Base-by-base conservation (phyloP, 2,797 vertebrate genomes). In the Syngnathus rostellatus region DNA sequence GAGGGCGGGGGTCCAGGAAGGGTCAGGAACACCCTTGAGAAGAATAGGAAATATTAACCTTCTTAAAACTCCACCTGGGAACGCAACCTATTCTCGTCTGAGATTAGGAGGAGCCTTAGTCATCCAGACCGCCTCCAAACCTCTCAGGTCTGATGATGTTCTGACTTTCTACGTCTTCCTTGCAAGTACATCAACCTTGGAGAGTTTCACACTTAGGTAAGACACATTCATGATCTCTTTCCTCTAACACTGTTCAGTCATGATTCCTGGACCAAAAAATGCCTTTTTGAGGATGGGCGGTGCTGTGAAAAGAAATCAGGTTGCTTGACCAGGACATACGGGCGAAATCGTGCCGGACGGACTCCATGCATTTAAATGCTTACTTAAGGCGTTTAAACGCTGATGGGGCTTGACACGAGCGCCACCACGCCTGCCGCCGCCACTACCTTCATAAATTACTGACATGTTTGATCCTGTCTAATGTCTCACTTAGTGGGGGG, bases 151-250 rank as follows among this genome's bases (percentile, higher is more conserved):
- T 31, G 90, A 91, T 0, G 93, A 94, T 0, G 75, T 92, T 2
- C 85, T 94, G 71, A 95, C 94, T 5, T 98, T 97, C 68, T 90
- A 92, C 0, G 82, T 99, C 1, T 93, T 92, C n/a, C 69, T 97
- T 50, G 87, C 92, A 21, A 93, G 89, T 53, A 92, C 93, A 63
- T 93, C 89, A 1, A 88, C 91, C 0, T 72, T 93, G 66, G 90
- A 95, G 62, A 90, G 63, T 54, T 98, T 99, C 84, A 97, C 93
- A 0, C 81, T 98, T 67, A 93, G 95, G 96, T 98, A 83, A 93
- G 92, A 1, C 61, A 14, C 1, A 53, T 55, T 57, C 14, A 54
- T 39, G 6, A 39, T 23, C 23, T 1, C n/a, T 40, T 39, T 54
- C 10, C 25, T 10, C 5, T 54, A 23, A 31, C 54, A 5, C 5